A percentile compares a stretch with the other conserved stretches of the same genome.
phyloP scores from a whole-genome alignment of 2,113 vertebrate genomes.

The Hemibates koningsi region DNA sequence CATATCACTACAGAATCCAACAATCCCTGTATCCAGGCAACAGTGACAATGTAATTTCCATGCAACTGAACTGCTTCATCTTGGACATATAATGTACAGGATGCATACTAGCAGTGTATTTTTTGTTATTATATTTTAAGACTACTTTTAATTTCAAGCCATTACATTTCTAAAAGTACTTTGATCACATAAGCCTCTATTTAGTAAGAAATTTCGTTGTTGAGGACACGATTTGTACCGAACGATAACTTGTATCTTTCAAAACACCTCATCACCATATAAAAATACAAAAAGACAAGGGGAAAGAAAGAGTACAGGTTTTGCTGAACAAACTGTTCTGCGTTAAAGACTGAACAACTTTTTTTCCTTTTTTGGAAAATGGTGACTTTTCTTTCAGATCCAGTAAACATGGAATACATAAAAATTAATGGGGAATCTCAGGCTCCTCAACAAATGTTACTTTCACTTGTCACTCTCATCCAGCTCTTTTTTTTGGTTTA shows the following conservation, averaged over 20 bases:
- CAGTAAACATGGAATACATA: not conserved
- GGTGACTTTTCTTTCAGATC: not conserved
- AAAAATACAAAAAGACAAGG: not conserved
- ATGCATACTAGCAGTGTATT: not conserved
- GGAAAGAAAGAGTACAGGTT: not conserved
- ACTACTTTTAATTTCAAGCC: not conserved
- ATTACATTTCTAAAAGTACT: not conserved
- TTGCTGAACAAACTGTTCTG: not conserved
- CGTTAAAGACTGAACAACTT: not conserved
- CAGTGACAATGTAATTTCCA: constrained; percentile 22
- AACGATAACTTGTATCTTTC: not conserved
- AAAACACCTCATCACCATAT: not conserved
- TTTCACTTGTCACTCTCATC: not conserved
- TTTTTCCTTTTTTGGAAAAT: not conserved
- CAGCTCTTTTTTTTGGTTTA: not conserved
- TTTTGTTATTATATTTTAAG: not conserved
- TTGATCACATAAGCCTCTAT: not conserved
- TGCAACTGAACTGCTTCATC: constrained; percentile 11
- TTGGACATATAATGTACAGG: not conserved
- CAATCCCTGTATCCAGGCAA: constrained; percentile 44
- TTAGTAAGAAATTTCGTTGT: not conserved
- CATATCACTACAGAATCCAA: not conserved
- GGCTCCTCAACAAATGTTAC: not conserved
- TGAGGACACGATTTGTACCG: not conserved
- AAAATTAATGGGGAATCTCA: not conserved